phyloP scores from a whole-genome alignment of 2,888 invertebrate species.

The Parelbella ahira region DNA sequence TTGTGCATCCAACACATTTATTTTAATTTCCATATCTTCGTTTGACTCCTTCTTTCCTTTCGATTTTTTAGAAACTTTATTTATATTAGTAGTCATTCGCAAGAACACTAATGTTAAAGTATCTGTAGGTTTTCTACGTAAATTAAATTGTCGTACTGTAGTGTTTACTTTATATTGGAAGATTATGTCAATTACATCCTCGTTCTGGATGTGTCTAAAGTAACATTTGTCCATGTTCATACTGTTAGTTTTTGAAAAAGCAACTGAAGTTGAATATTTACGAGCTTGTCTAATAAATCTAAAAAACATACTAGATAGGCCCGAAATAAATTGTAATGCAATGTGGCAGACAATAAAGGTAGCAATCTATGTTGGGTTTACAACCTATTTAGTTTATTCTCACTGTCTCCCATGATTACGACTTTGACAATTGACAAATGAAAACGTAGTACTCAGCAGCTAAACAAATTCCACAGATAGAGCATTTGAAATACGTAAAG shows the following conservation, averaged over 20 bases:
- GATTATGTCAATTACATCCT: slow-evolving; percentile 61
- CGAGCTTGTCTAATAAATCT: slow-evolving; percentile 34
- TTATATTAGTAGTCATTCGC: slow-evolving; percentile 84
- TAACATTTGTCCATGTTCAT: slow-evolving; percentile 66
- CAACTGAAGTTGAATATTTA: slow-evolving; percentile 43
- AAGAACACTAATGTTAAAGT: slow-evolving; percentile 78
- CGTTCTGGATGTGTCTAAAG: slow-evolving; percentile 52
- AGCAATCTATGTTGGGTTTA: no score
- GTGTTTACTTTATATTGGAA: slow-evolving; percentile 61
- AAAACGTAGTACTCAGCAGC: no score
- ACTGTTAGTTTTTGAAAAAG: slow-evolving; percentile 47
- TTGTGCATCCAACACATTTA: slow-evolving; percentile 44
- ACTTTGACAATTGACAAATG: no score
- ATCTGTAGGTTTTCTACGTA: slow-evolving; percentile 83
- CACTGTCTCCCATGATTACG: no score
- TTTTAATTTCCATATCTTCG: slow-evolving; percentile 36
- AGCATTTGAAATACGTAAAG: no score
- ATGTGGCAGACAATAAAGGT: no score
- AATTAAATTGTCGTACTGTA: slow-evolving; percentile 83
- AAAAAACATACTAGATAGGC: slow-evolving; percentile 40
- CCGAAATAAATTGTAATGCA: no score
- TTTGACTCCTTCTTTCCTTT: slow-evolving; percentile 48
- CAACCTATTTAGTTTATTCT: no score
- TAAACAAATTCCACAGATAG: no score
- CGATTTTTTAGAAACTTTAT: slow-evolving; percentile 78